These are phyloP conservation scores for Onychomys leucogaster DNA, from an alignment of 2,797 vertebrate genomes.

Conservation along the genomic window DNA sequence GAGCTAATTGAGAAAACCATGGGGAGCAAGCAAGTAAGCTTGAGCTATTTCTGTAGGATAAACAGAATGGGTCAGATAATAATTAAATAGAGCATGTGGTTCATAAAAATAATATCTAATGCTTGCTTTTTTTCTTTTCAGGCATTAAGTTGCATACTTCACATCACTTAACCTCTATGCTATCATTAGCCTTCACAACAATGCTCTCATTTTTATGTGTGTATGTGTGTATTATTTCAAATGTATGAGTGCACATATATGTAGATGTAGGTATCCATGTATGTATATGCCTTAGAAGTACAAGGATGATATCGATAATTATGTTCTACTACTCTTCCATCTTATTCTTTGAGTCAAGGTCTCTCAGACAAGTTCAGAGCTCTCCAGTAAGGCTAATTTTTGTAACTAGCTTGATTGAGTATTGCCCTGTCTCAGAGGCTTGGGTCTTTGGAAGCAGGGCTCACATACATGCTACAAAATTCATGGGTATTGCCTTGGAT, in stretches of 20 bases:
- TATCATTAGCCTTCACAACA: background rate
- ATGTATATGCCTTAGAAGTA: background rate
- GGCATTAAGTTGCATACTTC: background rate
- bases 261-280: background rate
- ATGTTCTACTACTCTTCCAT: background rate
- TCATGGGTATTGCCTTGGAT: too few relatives aligned
- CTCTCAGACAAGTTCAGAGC: background rate
- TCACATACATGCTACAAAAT: background rate
- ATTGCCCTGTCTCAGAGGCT: background rate
- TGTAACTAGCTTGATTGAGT: background rate
- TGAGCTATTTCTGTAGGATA: background rate
- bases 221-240: background rate
- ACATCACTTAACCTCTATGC: background rate
- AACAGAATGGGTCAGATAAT: background rate
- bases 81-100: background rate
- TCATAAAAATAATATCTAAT: conserved; percentile 25
- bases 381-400: background rate
- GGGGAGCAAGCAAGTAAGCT: background rate
- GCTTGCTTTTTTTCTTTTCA: conserved; percentile 18
- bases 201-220: background rate
- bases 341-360: background rate
- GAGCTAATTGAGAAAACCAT: too few relatives aligned
- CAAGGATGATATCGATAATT: background rate
- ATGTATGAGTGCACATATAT: background rate
- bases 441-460: background rate